Conservation (phyloP, 1,140 invertebrate genomes). For the Lordiphosa mommai region DNA sequence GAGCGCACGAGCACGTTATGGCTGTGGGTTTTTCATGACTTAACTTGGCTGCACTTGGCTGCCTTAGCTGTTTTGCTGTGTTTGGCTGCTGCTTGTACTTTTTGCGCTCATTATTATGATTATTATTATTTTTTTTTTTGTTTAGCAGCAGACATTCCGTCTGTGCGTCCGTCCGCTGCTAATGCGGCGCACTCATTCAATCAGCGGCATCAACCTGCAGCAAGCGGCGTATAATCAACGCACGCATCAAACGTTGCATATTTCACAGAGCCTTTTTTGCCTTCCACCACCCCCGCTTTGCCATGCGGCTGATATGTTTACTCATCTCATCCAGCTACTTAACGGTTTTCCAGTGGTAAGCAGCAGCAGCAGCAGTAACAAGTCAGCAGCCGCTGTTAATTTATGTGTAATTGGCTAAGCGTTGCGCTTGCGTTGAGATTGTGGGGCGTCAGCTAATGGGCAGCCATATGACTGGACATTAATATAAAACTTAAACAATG, state of each 20-base stretch:
- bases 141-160: conserved; percentile 11
- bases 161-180: conserved; percentile 27
- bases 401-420: conserved; percentile 73
- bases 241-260: conserved; percentile 55
- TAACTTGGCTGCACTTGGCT: conserved; percentile 67
- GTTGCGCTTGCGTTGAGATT: conserved; percentile 63
- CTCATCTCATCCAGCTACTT: conserved; percentile 52
- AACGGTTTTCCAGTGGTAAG: conserved; percentile 46
- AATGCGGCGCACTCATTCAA: conserved; percentile 63
- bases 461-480: conserved; percentile 49
- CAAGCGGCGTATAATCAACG: conserved; percentile 55
- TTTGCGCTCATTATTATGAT: conserved; percentile 59
- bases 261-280: conserved; percentile 16
- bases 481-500: conserved; percentile 39
- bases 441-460: conserved; percentile 40
- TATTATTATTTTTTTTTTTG: conserved; percentile 37
- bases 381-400: conserved; percentile 62
- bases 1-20: conserved; percentile 31
- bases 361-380: conserved; percentile 33
- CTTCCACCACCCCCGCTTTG: conserved; percentile 8
- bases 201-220: conserved; percentile 28
- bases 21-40: conserved; percentile 65
- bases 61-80: conserved; percentile 17
- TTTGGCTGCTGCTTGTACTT: conserved; percentile 19
- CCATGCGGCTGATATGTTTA: conserved; percentile 22